Evolutionary conservation across 2,888 invertebrate genomes (phyloP).

Genomic region (Thecocarcelia acutangulata): DNA sequence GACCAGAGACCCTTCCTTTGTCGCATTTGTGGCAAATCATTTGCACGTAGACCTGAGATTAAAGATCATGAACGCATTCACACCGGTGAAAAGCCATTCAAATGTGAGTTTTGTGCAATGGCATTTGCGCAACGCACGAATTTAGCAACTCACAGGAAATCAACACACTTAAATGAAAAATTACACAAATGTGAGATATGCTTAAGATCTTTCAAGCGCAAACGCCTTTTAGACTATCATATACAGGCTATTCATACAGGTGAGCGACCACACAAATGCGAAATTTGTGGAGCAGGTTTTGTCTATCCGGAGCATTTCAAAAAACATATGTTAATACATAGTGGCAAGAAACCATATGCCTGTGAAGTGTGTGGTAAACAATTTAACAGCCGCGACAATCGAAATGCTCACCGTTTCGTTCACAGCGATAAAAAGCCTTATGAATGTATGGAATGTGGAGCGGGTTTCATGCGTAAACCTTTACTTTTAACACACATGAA

Average conservation of each 20-base stretch:
- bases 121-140: conserved; percentile 92
- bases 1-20: conserved; percentile 88
- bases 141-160: conserved; percentile 89
- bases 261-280: conserved; percentile 89
- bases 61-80: conserved; percentile 91
- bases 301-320: conserved; percentile 92
- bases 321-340: conserved; percentile 88
- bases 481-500: conserved; percentile 88
- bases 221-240: conserved; percentile 89
- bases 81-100: conserved; percentile 90
- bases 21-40: conserved; percentile 86
- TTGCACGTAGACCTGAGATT: conserved; percentile 89
- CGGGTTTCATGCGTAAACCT: conserved; percentile 92
- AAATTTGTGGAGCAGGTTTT: conserved; percentile 88
- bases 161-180: conserved; percentile 90
- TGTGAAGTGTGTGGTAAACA: conserved; percentile 92
- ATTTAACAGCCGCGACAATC: conserved; percentile 91
- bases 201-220: conserved; percentile 87
- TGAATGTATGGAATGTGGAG: conserved; percentile 90
- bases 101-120: conserved; percentile 89
- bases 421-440: conserved; percentile 94
- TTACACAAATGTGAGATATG: conserved; percentile 86
- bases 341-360: conserved; percentile 88
- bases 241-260: conserved; percentile 91
- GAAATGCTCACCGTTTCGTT: conserved; percentile 91